These are phyloP conservation scores for Papilio protenor DNA, from an alignment of 2,888 invertebrate genomes.

Conservation along the genomic window DNA sequence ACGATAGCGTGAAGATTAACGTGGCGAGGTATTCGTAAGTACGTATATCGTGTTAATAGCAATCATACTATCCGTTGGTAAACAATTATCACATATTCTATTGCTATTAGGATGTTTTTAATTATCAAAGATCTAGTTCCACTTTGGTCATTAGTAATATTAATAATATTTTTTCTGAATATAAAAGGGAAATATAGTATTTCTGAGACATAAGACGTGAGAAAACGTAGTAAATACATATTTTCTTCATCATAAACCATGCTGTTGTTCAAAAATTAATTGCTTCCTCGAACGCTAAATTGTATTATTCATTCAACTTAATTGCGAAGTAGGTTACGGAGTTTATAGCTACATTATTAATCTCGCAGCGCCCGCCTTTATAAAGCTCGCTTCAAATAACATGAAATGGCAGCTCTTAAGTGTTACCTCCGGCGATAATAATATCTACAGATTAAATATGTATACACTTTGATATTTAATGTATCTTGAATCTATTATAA, in stretches of 20 bases:
- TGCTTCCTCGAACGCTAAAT: slow-evolving; percentile 67
- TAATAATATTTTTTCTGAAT: background rate
- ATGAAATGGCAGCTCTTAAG: slow-evolving; percentile 54
- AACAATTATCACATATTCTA: too few species aligned
- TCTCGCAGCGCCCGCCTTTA: slow-evolving; percentile 61
- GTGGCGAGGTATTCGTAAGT: background rate
- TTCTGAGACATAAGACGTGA: background rate
- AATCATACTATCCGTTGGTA: too few species aligned
- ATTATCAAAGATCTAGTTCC: too few species aligned
- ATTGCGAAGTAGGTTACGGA: slow-evolving; percentile 74
- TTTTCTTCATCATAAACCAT: slow-evolving; percentile 36
- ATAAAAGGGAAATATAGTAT: background rate
- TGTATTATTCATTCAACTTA: slow-evolving; percentile 71
- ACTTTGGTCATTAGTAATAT: too few species aligned
- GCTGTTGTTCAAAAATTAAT: slow-evolving; percentile 62
- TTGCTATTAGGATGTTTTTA: too few species aligned
- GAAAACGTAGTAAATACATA: slow-evolving; percentile 26
- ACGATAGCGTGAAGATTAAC: background rate
- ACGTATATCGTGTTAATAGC: background rate
- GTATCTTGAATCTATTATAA: background rate
- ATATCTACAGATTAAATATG: slow-evolving; percentile 30
- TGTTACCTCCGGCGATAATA: slow-evolving; percentile 53
- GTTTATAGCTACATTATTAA: slow-evolving; percentile 74
- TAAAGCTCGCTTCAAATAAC: slow-evolving; percentile 55
- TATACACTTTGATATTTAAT: background rate